A percentile compares a stretch with the other conserved stretches of the same genome.
These are phyloP conservation scores for Myotis pilosus DNA, from an alignment of 2,797 vertebrate genomes.

Conservation along the genomic window DNA sequence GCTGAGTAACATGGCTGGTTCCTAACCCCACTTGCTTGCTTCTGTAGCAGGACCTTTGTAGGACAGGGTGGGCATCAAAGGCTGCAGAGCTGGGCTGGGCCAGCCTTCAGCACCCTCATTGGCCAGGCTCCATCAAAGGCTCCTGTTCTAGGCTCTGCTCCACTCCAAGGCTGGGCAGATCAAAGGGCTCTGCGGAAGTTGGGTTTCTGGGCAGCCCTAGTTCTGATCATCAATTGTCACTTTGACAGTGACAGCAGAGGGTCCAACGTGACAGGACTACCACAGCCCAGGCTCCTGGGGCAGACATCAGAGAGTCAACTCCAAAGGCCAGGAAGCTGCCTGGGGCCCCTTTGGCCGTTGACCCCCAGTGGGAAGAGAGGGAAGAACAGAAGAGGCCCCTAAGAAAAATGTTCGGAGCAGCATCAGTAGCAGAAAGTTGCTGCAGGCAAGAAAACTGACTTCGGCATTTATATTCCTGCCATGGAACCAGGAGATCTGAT, in stretches of 20 bases:
- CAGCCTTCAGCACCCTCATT: constrained; percentile 36
- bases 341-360: constrained; percentile 50
- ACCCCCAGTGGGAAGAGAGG: constrained; percentile 58
- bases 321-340: constrained; percentile 64
- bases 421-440: constrained; percentile 53
- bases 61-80: constrained; percentile 59
- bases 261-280: constrained; percentile 68
- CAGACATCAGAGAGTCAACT: constrained; percentile 72
- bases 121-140: constrained; percentile 70
- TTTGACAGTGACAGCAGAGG: constrained; percentile 72
- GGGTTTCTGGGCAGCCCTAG: constrained; percentile 68
- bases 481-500: neutral
- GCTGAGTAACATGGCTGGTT: neutral
- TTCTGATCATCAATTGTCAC: constrained; percentile 77
- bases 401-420: constrained; percentile 42
- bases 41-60: neutral
- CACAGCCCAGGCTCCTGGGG: constrained; percentile 59
- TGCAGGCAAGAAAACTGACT: constrained; percentile 20
- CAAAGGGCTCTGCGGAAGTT: constrained; percentile 75
- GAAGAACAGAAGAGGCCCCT: constrained; percentile 40
- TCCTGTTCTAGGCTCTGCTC: constrained; percentile 49
- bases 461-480: constrained; percentile 52
- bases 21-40: neutral
- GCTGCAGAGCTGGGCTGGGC: neutral
- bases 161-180: constrained; percentile 52